These are phyloP conservation scores for Abrostola tripartita DNA, from an alignment of 2,888 invertebrate genomes.

Conservation along the genomic window DNA sequence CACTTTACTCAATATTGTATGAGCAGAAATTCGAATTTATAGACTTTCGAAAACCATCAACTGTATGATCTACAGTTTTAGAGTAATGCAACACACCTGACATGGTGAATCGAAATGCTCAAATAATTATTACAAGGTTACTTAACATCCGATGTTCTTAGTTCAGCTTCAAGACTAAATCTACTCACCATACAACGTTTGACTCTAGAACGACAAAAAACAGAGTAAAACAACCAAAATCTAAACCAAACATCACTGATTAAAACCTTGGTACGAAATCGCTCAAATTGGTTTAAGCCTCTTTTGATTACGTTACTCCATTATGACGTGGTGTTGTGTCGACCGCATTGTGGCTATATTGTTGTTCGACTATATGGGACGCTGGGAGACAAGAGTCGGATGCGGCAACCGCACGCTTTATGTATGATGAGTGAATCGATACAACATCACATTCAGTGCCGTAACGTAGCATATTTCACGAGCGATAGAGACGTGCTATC, in stretches of 20 bases:
- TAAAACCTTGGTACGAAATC: constrained; percentile 17
- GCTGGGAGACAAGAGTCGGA: constrained; percentile 61
- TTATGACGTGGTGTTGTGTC: constrained; percentile 49
- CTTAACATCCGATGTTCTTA: no score
- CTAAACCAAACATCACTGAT: constrained; percentile 3
- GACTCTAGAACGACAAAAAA: not conserved
- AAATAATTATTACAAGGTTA: no score
- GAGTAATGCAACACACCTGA: no score
- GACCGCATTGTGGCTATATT: constrained; percentile 55
- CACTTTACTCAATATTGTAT: no score
- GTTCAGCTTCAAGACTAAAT: not conserved
- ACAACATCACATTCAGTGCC: constrained; percentile 53
- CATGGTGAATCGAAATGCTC: no score
- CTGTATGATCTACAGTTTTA: no score
- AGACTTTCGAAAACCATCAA: no score
- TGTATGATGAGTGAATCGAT: constrained; percentile 65
- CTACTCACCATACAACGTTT: no score
- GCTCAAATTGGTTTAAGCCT: constrained; percentile 53
- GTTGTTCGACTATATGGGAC: constrained; percentile 46
- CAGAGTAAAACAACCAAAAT: constrained; percentile 2
- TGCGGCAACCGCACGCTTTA: constrained; percentile 50
- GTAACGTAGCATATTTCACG: constrained; percentile 53
- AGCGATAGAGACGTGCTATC: constrained; percentile 31
- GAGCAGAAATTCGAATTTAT: no score
- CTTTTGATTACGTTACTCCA: constrained; percentile 55